Conservation (phyloP, 2,797 vertebrate species). For the Anabas testudineus region DNA sequence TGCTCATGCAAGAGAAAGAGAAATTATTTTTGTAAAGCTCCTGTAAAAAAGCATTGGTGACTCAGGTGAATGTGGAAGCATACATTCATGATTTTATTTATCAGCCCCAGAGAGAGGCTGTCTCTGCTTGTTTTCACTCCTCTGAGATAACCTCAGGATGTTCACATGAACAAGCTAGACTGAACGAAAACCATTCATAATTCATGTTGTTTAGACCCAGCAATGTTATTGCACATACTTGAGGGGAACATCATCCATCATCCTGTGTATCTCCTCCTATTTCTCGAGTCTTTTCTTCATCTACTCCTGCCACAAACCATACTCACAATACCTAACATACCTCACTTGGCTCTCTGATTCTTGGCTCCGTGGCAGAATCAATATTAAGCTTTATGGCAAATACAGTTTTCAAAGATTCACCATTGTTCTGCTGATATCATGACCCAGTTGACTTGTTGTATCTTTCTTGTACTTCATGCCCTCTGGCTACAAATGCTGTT, state of each 20-base stretch:
- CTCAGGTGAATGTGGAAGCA: background rate
- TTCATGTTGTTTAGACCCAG: constrained; percentile 46
- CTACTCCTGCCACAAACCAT: constrained; percentile 30
- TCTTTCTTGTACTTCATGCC: constrained; percentile 37
- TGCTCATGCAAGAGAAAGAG: background rate
- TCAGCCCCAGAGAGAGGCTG: background rate
- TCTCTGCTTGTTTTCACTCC: constrained; percentile 12
- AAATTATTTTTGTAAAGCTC: background rate
- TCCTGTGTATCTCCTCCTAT: constrained; percentile 23
- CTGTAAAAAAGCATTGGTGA: background rate
- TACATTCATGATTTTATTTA: background rate
- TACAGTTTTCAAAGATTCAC: constrained; percentile 19
- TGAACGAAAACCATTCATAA: constrained; percentile 59
- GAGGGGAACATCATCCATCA: constrained; percentile 42
- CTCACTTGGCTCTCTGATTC: constrained; percentile 29
- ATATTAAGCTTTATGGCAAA: constrained; percentile 46
- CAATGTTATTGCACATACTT: constrained; percentile 52
- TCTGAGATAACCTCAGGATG: constrained; percentile 18
- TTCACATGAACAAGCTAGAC: constrained; percentile 21
- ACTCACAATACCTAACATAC: constrained; percentile 13
- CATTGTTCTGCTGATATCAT: constrained; percentile 34
- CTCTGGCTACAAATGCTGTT: constrained; percentile 45
- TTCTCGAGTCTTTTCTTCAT: constrained; percentile 10
- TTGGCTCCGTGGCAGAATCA: constrained; percentile 30
- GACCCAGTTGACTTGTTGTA: constrained; percentile 40